phyloP scores from a whole-genome alignment of 2,797 vertebrate genomes.

The Chaenodraco wilsoni region DNA sequence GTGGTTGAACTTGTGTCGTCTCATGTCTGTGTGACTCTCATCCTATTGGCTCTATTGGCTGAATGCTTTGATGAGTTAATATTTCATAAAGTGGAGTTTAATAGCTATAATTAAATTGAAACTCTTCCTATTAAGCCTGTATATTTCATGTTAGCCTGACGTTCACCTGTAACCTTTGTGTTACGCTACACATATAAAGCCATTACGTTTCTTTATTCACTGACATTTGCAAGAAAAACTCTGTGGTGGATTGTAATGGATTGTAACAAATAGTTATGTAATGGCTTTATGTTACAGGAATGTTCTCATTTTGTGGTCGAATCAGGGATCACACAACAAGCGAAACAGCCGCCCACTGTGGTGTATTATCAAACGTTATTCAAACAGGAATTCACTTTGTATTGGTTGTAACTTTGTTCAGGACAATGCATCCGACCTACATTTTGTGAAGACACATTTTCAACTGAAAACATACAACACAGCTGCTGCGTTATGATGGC shows the following conservation, averaged over 20 bases:
- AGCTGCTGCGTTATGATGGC: not conserved
- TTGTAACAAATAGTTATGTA: too few relatives aligned
- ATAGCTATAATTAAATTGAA: not conserved
- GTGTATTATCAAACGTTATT: too few relatives aligned
- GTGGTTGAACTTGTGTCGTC: not conserved
- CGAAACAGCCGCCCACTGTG: too few relatives aligned
- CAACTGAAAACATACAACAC: not conserved
- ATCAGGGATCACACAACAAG: too few relatives aligned
- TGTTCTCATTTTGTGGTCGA: too few relatives aligned
- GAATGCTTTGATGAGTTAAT: slow-evolving; percentile 15
- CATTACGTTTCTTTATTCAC: too few relatives aligned
- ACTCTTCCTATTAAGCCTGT: not conserved
- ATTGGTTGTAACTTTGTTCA: not conserved
- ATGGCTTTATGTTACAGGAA: too few relatives aligned
- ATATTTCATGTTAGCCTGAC: not conserved
- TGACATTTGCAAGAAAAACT: too few relatives aligned
- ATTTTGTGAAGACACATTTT: not conserved
- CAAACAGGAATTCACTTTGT: too few relatives aligned
- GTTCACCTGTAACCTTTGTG: not conserved
- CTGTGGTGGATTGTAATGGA: too few relatives aligned
- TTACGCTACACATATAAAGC: not conserved
- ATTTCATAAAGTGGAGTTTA: not conserved
- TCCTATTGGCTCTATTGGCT: not conserved
- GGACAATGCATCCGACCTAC: not conserved
- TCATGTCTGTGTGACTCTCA: not conserved